A percentile compares a stretch with the other conserved stretches of the same genome.
These are phyloP conservation scores for Hipposideros armiger DNA, from an alignment of 2,113 vertebrate species.

Conservation along the genomic window DNA sequence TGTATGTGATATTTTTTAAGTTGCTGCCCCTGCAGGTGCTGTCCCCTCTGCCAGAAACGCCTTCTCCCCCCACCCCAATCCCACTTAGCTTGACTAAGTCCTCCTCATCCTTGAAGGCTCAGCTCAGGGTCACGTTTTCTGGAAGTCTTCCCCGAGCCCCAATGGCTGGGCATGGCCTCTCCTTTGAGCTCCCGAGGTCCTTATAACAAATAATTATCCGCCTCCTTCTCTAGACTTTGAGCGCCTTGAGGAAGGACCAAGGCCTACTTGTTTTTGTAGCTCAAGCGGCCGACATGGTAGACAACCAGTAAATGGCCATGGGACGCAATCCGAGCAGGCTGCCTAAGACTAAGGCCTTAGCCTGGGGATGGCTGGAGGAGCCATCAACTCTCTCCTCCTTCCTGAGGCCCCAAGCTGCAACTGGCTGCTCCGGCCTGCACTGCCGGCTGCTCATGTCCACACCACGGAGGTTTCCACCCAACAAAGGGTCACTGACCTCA, in stretches of 20 bases:
- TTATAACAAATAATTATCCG: background rate
- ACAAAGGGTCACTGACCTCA: background rate
- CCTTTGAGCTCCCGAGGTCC: background rate
- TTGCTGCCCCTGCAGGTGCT: background rate
- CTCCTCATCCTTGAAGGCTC: background rate
- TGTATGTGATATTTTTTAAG: background rate
- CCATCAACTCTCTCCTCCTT: background rate
- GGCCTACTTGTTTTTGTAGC: background rate
- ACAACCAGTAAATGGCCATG: background rate
- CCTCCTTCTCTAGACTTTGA: background rate
- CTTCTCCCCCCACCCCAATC: too few relatives aligned
- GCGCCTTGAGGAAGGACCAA: background rate
- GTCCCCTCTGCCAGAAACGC: background rate
- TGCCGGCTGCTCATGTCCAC: background rate
- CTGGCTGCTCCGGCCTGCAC: background rate
- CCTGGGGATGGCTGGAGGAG: background rate
- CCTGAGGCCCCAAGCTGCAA: background rate
- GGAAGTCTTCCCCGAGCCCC: background rate
- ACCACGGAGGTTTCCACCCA: background rate
- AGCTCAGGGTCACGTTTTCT: background rate
- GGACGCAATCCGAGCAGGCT: background rate
- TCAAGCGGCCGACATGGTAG: background rate
- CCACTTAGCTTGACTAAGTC: background rate
- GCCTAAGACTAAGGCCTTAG: background rate
- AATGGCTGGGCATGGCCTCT: background rate